phyloP scores from a whole-genome alignment of 2,113 vertebrate species.

The Notarius lentiginosus region DNA sequence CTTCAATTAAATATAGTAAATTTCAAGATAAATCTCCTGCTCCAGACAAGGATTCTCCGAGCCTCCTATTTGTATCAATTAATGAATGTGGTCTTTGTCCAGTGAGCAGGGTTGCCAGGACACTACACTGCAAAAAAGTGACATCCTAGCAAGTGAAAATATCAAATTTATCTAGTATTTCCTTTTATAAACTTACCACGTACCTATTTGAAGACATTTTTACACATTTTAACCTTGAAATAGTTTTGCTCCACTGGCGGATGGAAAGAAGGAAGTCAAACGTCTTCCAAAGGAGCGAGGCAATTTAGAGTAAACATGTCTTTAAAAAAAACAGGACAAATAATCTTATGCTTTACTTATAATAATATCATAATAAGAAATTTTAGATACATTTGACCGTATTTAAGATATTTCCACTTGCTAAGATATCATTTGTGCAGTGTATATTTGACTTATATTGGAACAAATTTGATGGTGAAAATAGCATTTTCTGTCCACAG shows the following conservation, averaged over 20 bases:
- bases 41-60: neutral
- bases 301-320: neutral
- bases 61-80: neutral
- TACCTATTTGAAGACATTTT: neutral
- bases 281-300: neutral
- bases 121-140: neutral
- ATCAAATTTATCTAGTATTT: neutral
- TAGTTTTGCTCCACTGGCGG: neutral
- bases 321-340: neutral
- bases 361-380: too few species aligned
- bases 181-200: neutral
- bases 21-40: neutral
- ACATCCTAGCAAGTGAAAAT: neutral
- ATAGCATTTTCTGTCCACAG: too few species aligned
- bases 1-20: neutral
- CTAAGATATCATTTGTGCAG: neutral
- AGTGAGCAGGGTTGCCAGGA: neutral
- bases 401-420: neutral
- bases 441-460: neutral
- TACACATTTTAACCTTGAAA: neutral
- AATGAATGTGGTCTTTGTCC: neutral
- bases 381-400: neutral
- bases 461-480: neutral
- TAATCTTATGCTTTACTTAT: too few species aligned
- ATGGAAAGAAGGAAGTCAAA: neutral